Conservation (phyloP, 2,113 vertebrate genomes). For the Sylvia atricapilla region DNA sequence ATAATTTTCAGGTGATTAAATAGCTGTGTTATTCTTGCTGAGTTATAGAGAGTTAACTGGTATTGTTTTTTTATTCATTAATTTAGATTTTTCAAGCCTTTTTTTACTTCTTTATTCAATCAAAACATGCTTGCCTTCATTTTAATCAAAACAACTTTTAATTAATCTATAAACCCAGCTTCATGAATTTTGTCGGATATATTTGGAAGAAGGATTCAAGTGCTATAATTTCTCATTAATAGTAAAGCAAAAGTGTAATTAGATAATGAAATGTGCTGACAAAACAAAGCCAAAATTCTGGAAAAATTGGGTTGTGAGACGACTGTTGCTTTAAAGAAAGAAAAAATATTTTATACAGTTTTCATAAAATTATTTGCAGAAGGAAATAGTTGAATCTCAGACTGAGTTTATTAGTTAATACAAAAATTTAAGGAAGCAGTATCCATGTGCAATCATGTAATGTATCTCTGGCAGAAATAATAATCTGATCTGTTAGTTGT, state of each 20-base stretch:
- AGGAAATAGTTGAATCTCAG: neutral
- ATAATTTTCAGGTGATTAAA: neutral
- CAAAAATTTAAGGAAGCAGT: neutral
- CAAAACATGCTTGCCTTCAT: neutral
- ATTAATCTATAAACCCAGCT: neutral
- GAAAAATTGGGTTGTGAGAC: neutral
- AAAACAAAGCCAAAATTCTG: slow-evolving; percentile 1
- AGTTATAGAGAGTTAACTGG: neutral
- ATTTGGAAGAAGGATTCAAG: slow-evolving; percentile 13
- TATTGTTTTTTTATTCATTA: neutral
- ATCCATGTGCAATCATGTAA: neutral
- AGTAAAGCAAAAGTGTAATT: neutral
- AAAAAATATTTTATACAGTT: neutral
- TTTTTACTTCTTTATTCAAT: neutral
- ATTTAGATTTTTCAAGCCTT: neutral
- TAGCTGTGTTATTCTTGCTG: neutral
- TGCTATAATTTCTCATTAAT: neutral
- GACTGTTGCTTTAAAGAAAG: neutral
- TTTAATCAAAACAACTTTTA: slow-evolving; percentile 1
- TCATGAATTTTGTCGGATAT: neutral
- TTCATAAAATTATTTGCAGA: neutral
- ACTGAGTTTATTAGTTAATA: neutral
- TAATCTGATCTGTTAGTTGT: neutral
- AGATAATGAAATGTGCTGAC: neutral
- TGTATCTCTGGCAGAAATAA: neutral